These are phyloP conservation scores for Chloroceryle amazona DNA, from an alignment of 2,797 vertebrate species.

Conservation along the genomic window DNA sequence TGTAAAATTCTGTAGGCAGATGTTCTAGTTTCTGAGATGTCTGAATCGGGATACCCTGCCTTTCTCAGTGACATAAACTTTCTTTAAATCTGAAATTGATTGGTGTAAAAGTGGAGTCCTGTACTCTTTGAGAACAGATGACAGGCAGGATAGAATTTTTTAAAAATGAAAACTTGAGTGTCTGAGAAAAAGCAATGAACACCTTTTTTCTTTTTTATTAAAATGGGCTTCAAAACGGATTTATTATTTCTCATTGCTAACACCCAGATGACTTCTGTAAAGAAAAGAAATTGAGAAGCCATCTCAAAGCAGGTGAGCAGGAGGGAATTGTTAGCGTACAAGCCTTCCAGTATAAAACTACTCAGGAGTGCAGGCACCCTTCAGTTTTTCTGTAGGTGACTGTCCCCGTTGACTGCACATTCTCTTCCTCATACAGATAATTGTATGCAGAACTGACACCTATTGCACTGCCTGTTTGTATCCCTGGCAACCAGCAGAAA, in stretches of 20 bases:
- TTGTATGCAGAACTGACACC: constrained; percentile 36
- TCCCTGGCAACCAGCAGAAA: constrained; percentile 56
- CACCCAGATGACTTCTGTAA: neutral
- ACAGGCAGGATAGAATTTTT: neutral
- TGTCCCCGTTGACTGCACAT: neutral
- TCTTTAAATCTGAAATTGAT: neutral
- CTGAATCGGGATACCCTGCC: neutral
- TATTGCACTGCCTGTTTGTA: constrained; percentile 47
- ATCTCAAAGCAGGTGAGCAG: neutral
- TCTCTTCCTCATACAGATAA: constrained; percentile 12
- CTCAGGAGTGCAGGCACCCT: neutral
- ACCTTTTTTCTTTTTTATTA: neutral
- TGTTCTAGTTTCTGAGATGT: neutral
- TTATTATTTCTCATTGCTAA: neutral
- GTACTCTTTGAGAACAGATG: neutral
- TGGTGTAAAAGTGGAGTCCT: neutral
- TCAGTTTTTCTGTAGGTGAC: neutral
- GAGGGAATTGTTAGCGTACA: neutral
- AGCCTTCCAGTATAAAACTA: neutral
- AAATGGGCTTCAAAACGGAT: neutral
- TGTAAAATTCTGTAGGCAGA: neutral
- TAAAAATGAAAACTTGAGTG: neutral
- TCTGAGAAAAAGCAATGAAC: neutral
- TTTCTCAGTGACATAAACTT: neutral
- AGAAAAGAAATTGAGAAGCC: neutral